Base-by-base conservation (phyloP, 2,113 vertebrate genomes). In the Nerophis ophidion region DNA sequence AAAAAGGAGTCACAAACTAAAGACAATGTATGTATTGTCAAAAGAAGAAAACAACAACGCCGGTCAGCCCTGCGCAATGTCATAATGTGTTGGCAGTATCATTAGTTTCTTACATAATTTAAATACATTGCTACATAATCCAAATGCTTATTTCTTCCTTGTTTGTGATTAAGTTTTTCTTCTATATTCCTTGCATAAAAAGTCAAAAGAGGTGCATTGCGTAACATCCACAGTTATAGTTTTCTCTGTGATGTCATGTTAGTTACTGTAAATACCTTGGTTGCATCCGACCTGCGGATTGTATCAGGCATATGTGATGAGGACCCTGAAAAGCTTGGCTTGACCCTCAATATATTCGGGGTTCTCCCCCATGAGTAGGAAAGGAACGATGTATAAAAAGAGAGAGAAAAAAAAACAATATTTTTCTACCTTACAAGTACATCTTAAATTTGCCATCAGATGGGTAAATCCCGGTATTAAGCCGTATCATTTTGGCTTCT, bases 321-420 rank as follows among this genome's bases (percentile, higher is more conserved):
- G 85, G 61, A 90, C 84, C 40, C 90, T 56, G 73, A 90, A 90
- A 47, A 91, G 88, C 68, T 87, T 90, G 7, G 90, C 87, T 62
- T 89, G 89, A 26, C 89, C 88, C 73, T 91, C 89, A 1, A 89
- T 89, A 60, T 86, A 88, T 52, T 90, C 90, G 7, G 88, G 81
- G 14, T 79, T 84, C 12, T 88, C 85, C 13, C 87, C 89, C 90
- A 88, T 91, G 89, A 5, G 87, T 89, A 1, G 89, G 90, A 60
- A 91, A 91, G 5, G 87, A 89, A 8, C 89, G 81, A 45, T 86
- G 89, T 90, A 45, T 4, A 51, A 46, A 52, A 4, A 3, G 13
- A 54, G 9, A 11, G 7, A 6, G 50, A 16, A 6, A 12, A 0
- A 35, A 5, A 1, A 4, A 0, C 35, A 40, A 8, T 51, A 1